Evolutionary conservation across 1,140 invertebrate species (phyloP).

Genomic region (Anadara kagoshimensis): DNA sequence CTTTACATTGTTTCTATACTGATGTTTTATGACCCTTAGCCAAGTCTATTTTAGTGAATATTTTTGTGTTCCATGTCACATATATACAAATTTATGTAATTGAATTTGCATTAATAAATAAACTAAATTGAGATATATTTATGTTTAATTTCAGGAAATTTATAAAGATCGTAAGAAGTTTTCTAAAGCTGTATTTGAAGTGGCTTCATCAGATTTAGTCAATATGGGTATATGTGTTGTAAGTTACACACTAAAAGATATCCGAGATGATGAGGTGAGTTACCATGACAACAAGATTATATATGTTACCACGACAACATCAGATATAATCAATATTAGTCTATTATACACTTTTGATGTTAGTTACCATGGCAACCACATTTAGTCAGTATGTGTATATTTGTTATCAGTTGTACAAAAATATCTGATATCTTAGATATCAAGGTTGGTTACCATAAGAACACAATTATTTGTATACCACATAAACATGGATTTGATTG

Average conservation of each 20-base stretch:
- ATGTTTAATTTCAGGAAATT: slow-evolving; percentile 83
- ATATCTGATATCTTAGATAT: slow-evolving; percentile 93
- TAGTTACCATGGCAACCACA: too few species aligned
- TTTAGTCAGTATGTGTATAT: slow-evolving; percentile 97
- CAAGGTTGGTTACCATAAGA: slow-evolving; percentile 85
- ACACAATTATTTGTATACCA: too few species aligned
- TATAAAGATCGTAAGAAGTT: slow-evolving; percentile 99
- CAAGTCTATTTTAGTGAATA: too few species aligned
- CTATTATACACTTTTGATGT: background rate
- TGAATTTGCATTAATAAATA: too few species aligned
- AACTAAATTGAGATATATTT: background rate
- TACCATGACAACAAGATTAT: background rate
- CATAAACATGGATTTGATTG: too few species aligned
- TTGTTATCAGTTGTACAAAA: slow-evolving; percentile 98
- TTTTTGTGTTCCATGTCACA: too few species aligned
- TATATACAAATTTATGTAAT: too few species aligned
- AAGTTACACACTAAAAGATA: slow-evolving; percentile 98
- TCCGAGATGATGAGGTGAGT: slow-evolving; percentile 95
- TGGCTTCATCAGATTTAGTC: slow-evolving; percentile 91
- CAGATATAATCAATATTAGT: background rate
- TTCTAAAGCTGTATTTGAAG: slow-evolving; percentile 86
- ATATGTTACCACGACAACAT: background rate
- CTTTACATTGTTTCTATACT: too few species aligned
- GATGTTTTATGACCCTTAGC: too few species aligned
- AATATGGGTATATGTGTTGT: slow-evolving; percentile 99